Base-by-base conservation (phyloP, 2,113 vertebrate genomes). In the Cebidichthys violaceus region DNA sequence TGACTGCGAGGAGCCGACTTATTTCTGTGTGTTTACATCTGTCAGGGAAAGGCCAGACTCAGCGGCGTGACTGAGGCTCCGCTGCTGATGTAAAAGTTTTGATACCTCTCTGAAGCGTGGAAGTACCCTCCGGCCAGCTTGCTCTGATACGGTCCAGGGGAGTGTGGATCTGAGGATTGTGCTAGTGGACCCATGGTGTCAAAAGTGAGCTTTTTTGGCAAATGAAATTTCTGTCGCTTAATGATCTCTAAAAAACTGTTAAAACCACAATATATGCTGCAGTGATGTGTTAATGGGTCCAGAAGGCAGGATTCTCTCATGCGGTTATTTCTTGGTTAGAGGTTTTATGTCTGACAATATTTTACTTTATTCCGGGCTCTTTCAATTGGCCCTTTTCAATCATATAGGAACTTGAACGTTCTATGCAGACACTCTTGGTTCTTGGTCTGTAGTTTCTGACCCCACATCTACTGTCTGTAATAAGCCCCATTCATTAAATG, bases 21-120 rank as follows among this genome's bases (percentile, higher is more conserved):
- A 82, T 80, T 80, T 88, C 75, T 81, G 73, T 83, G 75, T 88
- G 78, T 90, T 89, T 92, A 90, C 74, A 82, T 84, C 77, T 89
- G 90, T 90, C 87, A 91, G 52, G 57, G 84, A 88, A 89, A 81
- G 62, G 50, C 77, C 64, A 68, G 52, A 89, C 39, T 83, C 87
- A 80, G 79, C 52, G 50, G 37, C 14, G 43, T 76, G 88, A 84
- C 77, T 59, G 61, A 80, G 76, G 73, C 86, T 89, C 88, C 71
- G 74, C 67, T 84, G 84, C 78, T 86, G 69, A 86, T 81, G 64
- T 81, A 61, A 89, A 84, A 81, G 73, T 81, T 76, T 71, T 73
- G 59, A 90, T 87, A 79, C 52, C 15, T 87, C 81, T 80, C 70
- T 90, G 81, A 77, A 86, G 81, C 68, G 37, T 73, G 59, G 69